Evolutionary conservation across 53 echinoderm and acorn worm species (phyloP), one percentile per base, ranked within the genome.

Genomic region (Crossaster papposus): DNA sequence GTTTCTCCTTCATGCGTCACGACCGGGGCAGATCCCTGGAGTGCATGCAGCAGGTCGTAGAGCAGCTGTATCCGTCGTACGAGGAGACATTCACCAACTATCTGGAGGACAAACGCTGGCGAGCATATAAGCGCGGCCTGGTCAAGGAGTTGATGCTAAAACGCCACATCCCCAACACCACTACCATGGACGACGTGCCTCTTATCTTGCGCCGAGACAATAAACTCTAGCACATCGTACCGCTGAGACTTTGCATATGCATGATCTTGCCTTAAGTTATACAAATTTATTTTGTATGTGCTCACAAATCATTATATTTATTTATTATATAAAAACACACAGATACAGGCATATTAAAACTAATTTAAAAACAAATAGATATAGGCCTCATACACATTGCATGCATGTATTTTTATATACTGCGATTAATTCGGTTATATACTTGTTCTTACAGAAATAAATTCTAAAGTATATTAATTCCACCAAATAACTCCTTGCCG

Each of bases 1-100:
- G 92, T 20, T 94, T 96, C 3, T 94, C 95, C 9, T 97, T 97
- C 81, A 85, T 93, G 91, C 90, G 95, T 3, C 98, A 97, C 63
- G 90, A 97, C 52, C 83, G 96, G 15, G 98, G 98, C 38, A 93
- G 85, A 17, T 91, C 94, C 78, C 81, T 97, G 20, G 91, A 90
- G 23, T 82, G 89, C 26, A 97, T 97, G 94, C 90, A 92, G 78
- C 35, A 51, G 11, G 64, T 32, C 15, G 90, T 94, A 12, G 82
- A 88, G 34, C 81, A 93, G 17, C 54, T 92, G 4, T 94, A 80
- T 54, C 98, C 96, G 11, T 92, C 91, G 3, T 88, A 95, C 82
- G 95, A 97, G 65, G 90, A 92, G 26, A 80, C 93, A 20, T 96
- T 97, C 72, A 35, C 83, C 18, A 91, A 89, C 36, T 96, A 92